phyloP scores from a whole-genome alignment of 2,797 vertebrate genomes.

The Todus mexicanus region DNA sequence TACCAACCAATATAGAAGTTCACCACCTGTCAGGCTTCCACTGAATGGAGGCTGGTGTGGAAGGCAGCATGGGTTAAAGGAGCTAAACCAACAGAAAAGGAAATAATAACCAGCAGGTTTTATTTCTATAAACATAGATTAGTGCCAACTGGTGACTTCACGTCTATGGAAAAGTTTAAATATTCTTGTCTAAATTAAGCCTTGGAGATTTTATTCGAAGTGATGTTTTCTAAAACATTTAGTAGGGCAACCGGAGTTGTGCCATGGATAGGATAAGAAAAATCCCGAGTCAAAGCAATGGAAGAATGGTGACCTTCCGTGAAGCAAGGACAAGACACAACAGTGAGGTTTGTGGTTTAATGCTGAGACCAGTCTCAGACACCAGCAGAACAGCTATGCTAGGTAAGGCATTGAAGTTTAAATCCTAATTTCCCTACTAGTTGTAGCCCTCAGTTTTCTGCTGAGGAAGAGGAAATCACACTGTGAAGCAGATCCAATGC shows the following conservation, averaged over 20 bases:
- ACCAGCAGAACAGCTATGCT: background rate
- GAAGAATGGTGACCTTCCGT: background rate
- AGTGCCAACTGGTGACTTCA: conserved; percentile 67
- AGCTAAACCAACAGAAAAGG: background rate
- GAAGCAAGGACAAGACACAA: background rate
- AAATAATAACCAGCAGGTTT: conserved; percentile 54
- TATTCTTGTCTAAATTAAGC: conserved; percentile 53
- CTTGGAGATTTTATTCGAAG: conserved; percentile 54
- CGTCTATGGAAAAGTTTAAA: conserved; percentile 69
- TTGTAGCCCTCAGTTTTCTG: background rate
- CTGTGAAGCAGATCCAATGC: background rate
- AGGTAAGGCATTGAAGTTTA: background rate
- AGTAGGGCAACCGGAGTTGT: conserved; percentile 18
- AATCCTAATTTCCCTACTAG: background rate
- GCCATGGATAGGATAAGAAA: background rate
- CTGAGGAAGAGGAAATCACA: background rate
- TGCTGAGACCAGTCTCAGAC: background rate
- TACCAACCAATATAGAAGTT: background rate
- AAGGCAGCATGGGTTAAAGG: conserved; percentile 23
- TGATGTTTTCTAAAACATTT: conserved; percentile 62
- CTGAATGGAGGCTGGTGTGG: background rate
- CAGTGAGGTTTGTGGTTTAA: background rate
- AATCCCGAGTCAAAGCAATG: background rate
- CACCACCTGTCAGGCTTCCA: background rate
- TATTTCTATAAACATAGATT: conserved; percentile 54